Base-by-base conservation (phyloP, 2,797 vertebrate species). In the Heteromormyrus szaboi region DNA sequence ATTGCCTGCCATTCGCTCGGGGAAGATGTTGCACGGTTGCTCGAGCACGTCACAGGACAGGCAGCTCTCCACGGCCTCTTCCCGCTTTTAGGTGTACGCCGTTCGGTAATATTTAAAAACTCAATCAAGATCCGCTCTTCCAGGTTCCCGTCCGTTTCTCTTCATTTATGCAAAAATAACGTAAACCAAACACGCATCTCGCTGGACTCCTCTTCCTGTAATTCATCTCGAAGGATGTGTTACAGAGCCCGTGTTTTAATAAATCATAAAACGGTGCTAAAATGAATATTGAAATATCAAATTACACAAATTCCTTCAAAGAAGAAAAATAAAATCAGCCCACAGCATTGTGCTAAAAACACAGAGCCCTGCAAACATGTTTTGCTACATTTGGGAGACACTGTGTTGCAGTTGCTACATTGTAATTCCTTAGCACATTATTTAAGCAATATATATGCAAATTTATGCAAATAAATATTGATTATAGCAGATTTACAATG, bases 381-480 rank as follows among this genome's bases (percentile, higher is more conserved):
- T n/a, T 50, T 6, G 44, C 22, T 50, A 85, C 51, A 84, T 84
- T 41, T 53, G 33, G 87, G 51, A 37, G 8, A 56, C 56, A 59
- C 83, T 29, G 44, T 17, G 14, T 54, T 81, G 19, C 33, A 44
- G 9, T 33, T 22, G 2, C 17, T 11, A 83, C 51, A 29, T 41
- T 88, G 86, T 87, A 65, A 50, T 50, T 89, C 25, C 59, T 37
- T 65, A 62, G n/a, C 22, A 68, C 44, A 51, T 41, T 22, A 68
- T 51, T 41, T 89, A 37, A 46, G 41, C 54, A 85, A 65, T 89
- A 65, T 89, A 51, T 85, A 85, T 89, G 81, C 41, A 59, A 88
- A 84, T 88, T 29, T 84, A 85, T 85, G 87, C 88, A 89, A 89
- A 85, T 89, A 68, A 85, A 62, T 65, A 54, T 81, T 81, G 88